These are phyloP conservation scores for Cheilosia variabilis DNA, from an alignment of 2,888 invertebrate genomes.

Conservation along the genomic window DNA sequence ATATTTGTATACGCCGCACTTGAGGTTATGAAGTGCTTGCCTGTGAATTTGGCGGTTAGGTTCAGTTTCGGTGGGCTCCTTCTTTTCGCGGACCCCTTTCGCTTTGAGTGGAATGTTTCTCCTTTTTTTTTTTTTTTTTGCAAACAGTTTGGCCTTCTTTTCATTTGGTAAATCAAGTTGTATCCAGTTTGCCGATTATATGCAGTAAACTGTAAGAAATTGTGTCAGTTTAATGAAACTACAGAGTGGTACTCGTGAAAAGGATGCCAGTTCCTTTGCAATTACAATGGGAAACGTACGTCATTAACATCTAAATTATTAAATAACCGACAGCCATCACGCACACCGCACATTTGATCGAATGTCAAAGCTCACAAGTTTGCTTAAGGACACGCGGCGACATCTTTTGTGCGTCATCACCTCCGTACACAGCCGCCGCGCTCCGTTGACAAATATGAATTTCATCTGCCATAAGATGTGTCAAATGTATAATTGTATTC, in stretches of 20 bases:
- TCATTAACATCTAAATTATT: constrained; percentile 45
- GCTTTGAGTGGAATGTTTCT: constrained; percentile 53
- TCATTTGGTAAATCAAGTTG: constrained; percentile 35
- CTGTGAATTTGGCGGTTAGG: constrained; percentile 59
- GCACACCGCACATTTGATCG: constrained; percentile 15
- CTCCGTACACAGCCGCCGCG: constrained; percentile 16
- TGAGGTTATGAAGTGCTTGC: constrained; percentile 68
- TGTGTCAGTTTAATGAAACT: constrained; percentile 20
- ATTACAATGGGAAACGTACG: constrained; percentile 2
- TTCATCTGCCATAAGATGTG: constrained; percentile 54
- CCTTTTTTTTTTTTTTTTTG: constrained; percentile 39
- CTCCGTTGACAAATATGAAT: constrained; percentile 71
- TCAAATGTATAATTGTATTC: constrained; percentile 48
- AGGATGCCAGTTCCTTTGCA: not conserved
- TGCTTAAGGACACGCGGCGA: constrained; percentile 72
- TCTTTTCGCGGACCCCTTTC: constrained; percentile 29
- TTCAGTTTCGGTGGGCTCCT: constrained; percentile 13
- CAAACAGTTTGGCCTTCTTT: constrained; percentile 73
- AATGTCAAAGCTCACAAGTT: constrained; percentile 67
- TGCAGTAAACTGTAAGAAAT: not conserved
- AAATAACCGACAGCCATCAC: not conserved
- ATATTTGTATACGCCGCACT: constrained; percentile 70
- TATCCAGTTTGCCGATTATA: not conserved
- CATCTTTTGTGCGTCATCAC: constrained; percentile 64
- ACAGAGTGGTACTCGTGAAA: not conserved